Conservation (phyloP, 2,797 vertebrate species). For the Sebastes elongatus region DNA sequence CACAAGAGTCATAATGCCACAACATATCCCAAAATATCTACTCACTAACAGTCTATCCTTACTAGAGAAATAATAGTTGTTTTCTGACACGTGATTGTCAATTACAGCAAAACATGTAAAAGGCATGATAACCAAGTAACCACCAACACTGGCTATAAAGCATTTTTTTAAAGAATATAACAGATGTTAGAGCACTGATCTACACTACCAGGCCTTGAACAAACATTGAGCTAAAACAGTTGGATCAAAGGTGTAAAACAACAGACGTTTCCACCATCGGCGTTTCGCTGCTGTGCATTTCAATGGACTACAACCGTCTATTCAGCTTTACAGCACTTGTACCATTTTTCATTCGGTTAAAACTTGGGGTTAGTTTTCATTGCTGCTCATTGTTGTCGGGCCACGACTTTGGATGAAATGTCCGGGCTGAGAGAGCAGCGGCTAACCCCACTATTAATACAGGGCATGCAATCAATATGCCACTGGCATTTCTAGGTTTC, state of each 20-base stretch:
- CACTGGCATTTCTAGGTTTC: constrained; percentile 76
- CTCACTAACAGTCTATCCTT: not conserved
- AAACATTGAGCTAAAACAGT: not conserved
- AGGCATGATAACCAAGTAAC: not conserved
- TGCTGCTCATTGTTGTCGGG: constrained; percentile 28
- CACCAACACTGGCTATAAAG: not conserved
- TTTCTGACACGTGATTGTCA: not conserved
- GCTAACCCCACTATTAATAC: constrained; percentile 67
- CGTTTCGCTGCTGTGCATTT: not conserved
- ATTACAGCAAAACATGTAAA: not conserved
- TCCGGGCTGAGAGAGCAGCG: constrained; percentile 41
- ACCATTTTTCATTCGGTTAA: constrained; percentile 9
- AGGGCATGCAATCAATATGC: constrained; percentile 78
- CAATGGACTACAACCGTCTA: not conserved
- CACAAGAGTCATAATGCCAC: not conserved
- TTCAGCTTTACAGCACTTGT: not conserved
- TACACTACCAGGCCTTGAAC: not conserved
- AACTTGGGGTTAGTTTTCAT: constrained; percentile 35
- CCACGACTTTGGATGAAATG: constrained; percentile 44
- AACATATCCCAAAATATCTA: not conserved
- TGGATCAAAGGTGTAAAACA: not conserved
- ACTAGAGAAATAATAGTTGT: not conserved
- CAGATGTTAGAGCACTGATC: not conserved
- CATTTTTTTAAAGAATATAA: not conserved
- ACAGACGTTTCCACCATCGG: not conserved